Evolutionary conservation across 2,113 vertebrate genomes (phyloP), one percentile per base, ranked within the genome.

Genomic region (Probosciger aterrimus): DNA sequence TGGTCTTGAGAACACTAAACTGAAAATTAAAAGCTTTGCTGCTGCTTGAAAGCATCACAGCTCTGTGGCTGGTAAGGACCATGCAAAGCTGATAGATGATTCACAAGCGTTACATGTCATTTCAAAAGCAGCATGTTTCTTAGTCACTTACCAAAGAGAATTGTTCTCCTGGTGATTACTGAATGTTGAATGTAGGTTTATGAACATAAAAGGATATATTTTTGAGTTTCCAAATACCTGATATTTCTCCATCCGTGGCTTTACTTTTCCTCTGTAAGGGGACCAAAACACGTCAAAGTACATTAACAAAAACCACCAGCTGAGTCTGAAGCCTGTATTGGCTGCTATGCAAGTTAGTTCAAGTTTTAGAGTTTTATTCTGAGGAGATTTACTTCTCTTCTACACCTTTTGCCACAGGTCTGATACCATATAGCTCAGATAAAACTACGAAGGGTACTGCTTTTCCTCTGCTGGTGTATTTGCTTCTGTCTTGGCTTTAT

Each of bases 81-180:
- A 17, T 33, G 14, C 43, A 73, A 22, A 95, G 53, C 55, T 64
- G 27, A 55, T 24, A 73, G 23, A 16, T 47, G 69, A 73, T 88
- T 93, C 49, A 52, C 30, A 25, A 33, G 65, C 37, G 44, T 69
- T 82, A 22, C 28, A 11, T 46, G 13, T 82, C 13, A 44, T 69
- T 92, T 86, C 94, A 84, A 91, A 95, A 96, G 84, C 53, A 77
- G 18, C 27, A 24, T 57, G 9, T 53, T 80, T 43, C 82, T 85
- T 80, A 88, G 30, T 83, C 37, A 52, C 15, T 83, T 91, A 50
- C 43, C 85, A 59, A 89, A 84, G 69, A 90, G 4, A 57, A 53
- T 60, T 46, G 16, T 90, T 88, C 43, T 79, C 55, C 94, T 95
- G 69, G 71, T 87, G 60, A 82, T 90, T 67, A 60, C 65, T 95